A percentile compares a stretch with the other conserved stretches of the same genome.
Evolutionary conservation across 2,888 invertebrate species (phyloP).

Genomic region (Argyresthia albistria): DNA sequence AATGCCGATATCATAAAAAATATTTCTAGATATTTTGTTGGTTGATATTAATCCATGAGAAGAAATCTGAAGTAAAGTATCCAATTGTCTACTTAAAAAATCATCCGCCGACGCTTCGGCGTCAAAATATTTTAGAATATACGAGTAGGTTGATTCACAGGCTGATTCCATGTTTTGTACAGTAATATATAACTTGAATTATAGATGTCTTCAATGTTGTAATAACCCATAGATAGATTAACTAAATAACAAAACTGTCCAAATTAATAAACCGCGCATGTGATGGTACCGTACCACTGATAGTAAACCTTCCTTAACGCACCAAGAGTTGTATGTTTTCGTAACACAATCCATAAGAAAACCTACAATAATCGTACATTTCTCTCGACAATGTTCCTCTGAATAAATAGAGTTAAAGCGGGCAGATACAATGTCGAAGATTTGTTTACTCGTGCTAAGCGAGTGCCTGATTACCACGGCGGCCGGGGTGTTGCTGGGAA

Average conservation of each 20-base stretch:
- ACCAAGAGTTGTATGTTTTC: slow-evolving; percentile 58
- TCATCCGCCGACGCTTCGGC: neutral
- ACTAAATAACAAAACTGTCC: slow-evolving; percentile 40
- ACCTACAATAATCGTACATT: slow-evolving; percentile 66
- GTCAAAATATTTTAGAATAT: neutral
- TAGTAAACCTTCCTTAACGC: slow-evolving; percentile 52
- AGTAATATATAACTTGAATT: no score
- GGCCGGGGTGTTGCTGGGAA: slow-evolving; percentile 6
- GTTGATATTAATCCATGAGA: no score
- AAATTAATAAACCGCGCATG: slow-evolving; percentile 53
- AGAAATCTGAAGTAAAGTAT: no score
- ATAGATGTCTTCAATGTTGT: no score
- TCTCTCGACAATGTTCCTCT: slow-evolving; percentile 68
- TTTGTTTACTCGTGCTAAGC: slow-evolving; percentile 60
- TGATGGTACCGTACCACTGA: slow-evolving; percentile 57
- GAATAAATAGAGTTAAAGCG: slow-evolving; percentile 65
- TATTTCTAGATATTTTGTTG: neutral
- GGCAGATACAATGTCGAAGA: slow-evolving; percentile 67
- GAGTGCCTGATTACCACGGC: slow-evolving; percentile 50
- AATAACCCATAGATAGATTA: slow-evolving; percentile 14
- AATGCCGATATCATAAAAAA: slow-evolving; percentile 30
- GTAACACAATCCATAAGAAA: slow-evolving; percentile 66
- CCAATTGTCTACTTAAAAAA: neutral
- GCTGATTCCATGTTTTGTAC: no score
- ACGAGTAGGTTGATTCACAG: no score